phyloP scores from a whole-genome alignment of 2,113 vertebrate genomes.

The Crocuta crocuta region DNA sequence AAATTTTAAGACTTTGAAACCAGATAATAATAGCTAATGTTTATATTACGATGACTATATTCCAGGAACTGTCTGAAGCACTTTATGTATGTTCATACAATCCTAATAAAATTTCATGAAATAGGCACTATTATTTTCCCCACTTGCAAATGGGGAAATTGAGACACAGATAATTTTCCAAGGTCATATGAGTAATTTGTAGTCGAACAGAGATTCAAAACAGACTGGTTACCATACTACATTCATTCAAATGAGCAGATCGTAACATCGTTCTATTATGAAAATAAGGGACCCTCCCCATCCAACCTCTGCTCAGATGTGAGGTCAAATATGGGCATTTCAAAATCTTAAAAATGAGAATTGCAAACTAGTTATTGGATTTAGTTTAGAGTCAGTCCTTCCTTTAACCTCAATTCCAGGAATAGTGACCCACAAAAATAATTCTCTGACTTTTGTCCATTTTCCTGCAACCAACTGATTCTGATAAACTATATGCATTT shows the following conservation, averaged over 20 bases:
- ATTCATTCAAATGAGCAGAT: background rate
- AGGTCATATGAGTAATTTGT: background rate
- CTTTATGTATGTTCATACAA: constrained; percentile 6
- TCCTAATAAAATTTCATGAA: background rate
- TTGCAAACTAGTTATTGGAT: background rate
- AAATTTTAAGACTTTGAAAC: constrained; percentile 48
- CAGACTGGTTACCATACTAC: background rate
- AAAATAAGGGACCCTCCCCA: constrained; percentile 11
- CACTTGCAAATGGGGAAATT: constrained; percentile 23
- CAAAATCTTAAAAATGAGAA: constrained; percentile 37
- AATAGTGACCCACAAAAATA: background rate
- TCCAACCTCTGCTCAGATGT: background rate
- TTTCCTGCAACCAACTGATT: constrained; percentile 30
- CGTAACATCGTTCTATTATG: background rate
- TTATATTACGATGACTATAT: background rate
- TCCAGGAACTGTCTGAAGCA: constrained; percentile 11
- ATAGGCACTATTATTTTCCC: background rate
- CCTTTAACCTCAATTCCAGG: background rate
- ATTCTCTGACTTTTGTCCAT: constrained; percentile 13
- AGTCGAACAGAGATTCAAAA: background rate
- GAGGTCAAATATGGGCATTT: background rate
- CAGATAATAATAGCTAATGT: constrained; percentile 50
- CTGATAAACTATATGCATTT: background rate
- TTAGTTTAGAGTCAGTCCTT: constrained; percentile 1
- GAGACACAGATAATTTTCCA: background rate